A percentile compares a stretch with the other conserved stretches of the same genome.
Evolutionary conservation across 2,888 invertebrate species (phyloP).

Genomic region (Coleophora deauratella): DNA sequence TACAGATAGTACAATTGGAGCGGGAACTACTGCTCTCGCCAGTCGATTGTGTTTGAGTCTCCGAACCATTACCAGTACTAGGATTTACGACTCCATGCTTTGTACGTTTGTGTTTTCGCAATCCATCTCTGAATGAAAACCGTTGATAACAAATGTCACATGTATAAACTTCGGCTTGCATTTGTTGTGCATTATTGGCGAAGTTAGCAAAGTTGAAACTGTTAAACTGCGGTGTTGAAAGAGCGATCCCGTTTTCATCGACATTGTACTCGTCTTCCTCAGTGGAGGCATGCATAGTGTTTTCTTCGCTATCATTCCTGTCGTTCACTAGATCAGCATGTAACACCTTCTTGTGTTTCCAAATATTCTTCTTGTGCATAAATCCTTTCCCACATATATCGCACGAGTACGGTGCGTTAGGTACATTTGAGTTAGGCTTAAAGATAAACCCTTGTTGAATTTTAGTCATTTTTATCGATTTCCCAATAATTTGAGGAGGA

Average conservation of each 20-base stretch:
- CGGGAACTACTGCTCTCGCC: constrained; percentile 41
- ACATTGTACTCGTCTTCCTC: constrained; percentile 64
- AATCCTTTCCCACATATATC: constrained; percentile 78
- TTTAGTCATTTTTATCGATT: constrained; percentile 53
- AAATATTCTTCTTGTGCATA: constrained; percentile 71
- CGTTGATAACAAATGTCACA: constrained; percentile 65
- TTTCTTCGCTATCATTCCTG: constrained; percentile 64
- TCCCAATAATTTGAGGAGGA: constrained; percentile 58
- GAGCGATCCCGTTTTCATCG: constrained; percentile 56
- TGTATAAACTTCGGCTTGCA: constrained; percentile 36
- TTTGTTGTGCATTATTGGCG: constrained; percentile 29
- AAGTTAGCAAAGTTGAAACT: constrained; percentile 62
- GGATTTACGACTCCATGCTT: constrained; percentile 63
- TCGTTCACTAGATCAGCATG: constrained; percentile 63
- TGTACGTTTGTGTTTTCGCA: constrained; percentile 69
- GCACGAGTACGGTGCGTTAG: constrained; percentile 72
- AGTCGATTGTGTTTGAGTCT: constrained; percentile 22
- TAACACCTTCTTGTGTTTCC: constrained; percentile 71
- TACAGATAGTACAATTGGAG: constrained; percentile 76
- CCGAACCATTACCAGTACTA: constrained; percentile 29
- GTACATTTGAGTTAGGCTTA: constrained; percentile 55
- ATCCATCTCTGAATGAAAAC: constrained; percentile 60
- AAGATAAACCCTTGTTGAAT: constrained; percentile 47
- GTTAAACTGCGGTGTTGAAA: constrained; percentile 66
- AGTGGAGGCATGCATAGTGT: constrained; percentile 66